These are phyloP conservation scores for Ctenochaetus hawaiiensis DNA, from an alignment of 2,797 vertebrate species.

Conservation along the genomic window DNA sequence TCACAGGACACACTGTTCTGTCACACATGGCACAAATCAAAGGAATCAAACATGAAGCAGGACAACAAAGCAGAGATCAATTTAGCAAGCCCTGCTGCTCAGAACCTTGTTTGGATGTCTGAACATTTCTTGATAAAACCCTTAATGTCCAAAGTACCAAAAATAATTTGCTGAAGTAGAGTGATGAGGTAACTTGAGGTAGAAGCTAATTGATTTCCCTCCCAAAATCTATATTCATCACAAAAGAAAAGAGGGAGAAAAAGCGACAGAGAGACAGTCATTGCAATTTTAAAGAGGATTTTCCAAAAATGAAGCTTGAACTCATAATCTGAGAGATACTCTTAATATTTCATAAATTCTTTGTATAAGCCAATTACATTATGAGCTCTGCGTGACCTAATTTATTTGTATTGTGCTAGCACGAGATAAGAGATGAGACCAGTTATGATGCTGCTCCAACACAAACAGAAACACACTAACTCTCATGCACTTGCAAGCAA, in stretches of 20 bases:
- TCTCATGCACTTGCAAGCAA: background rate
- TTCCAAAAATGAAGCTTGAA: background rate
- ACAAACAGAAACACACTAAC: constrained; percentile 10
- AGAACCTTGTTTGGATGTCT: constrained; percentile 6
- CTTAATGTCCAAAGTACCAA: background rate
- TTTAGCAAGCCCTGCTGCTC: background rate
- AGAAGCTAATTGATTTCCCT: constrained; percentile 15
- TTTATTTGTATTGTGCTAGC: constrained; percentile 18
- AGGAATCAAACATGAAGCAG: constrained; percentile 24
- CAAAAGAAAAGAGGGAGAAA: constrained; percentile 13
- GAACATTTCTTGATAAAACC: constrained; percentile 7
- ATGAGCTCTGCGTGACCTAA: constrained; percentile 20
- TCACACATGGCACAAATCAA: constrained; percentile 25
- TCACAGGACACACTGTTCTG: constrained; percentile 44
- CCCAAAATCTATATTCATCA: constrained; percentile 23
- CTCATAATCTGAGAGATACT: background rate
- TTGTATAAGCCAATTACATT: constrained; percentile 27
- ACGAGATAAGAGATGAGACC: constrained; percentile 23
- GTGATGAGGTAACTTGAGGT: constrained; percentile 18
- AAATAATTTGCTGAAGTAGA: constrained; percentile 2
- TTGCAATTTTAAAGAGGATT: background rate
- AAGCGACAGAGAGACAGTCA: background rate
- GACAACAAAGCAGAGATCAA: constrained; percentile 34
- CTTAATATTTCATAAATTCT: constrained; percentile 18
- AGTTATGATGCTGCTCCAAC: constrained; percentile 17